Conservation (phyloP, 2,888 invertebrate genomes). For the Andrena bicolor region DNA sequence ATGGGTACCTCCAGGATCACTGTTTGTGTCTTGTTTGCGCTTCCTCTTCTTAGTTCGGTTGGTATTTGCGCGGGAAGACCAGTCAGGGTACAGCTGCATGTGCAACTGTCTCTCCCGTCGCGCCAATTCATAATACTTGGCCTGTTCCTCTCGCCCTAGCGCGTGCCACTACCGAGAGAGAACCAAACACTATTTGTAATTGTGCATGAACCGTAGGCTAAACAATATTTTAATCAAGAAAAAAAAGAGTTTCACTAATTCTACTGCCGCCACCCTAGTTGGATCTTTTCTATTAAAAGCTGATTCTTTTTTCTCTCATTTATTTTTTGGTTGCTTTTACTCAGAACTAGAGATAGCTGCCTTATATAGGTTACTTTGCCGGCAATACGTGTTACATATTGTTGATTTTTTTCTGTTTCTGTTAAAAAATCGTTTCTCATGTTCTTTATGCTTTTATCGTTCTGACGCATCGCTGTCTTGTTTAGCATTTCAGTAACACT, state of each 20-base stretch:
- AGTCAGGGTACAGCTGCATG: conserved; percentile 99
- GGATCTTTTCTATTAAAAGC: conserved; percentile 40
- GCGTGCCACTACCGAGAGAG: conserved; percentile 97
- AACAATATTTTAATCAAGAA: conserved; percentile 75
- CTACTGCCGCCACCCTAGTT: conserved; percentile 84
- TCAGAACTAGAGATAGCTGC: conserved; percentile 43
- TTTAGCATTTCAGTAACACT: conserved; percentile 81
- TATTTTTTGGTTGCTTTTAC: conserved; percentile 30
- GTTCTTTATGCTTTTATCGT: conserved; percentile 16
- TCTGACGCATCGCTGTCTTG: conserved; percentile 52
- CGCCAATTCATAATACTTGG: conserved; percentile 99
- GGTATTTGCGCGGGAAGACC: conserved; percentile 99
- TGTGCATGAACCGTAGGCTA: conserved; percentile 73
- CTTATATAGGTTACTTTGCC: conserved; percentile 3
- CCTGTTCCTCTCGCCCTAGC: conserved; percentile 99
- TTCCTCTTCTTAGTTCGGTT: conserved; percentile 99
- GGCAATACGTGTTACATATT: not conserved
- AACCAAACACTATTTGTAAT: conserved; percentile 83
- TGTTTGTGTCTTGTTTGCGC: conserved; percentile 98
- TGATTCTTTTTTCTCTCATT: conserved; percentile 32
- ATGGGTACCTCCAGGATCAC: conserved; percentile 93
- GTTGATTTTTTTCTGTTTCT: conserved; percentile 24
- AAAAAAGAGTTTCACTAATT: conserved; percentile 78
- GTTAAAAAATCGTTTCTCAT: conserved; percentile 36
- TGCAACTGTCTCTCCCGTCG: conserved; percentile 99